Base-by-base conservation (phyloP, 1,140 invertebrate genomes). In the Probaryconus sp. region DNA sequence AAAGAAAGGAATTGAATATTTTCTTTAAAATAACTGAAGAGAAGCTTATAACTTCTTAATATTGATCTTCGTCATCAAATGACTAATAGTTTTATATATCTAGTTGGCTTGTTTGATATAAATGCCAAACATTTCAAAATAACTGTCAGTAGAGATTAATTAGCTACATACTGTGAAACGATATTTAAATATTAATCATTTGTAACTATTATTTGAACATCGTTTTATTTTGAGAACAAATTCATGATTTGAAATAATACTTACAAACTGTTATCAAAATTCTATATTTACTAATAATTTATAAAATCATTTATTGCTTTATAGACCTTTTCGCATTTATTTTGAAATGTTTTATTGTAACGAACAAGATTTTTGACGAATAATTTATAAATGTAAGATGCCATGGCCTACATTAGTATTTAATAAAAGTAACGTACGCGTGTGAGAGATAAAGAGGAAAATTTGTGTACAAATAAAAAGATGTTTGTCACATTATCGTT, bases 11-110 rank as follows among this genome's bases (percentile, higher is more conserved):
- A 85, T 85, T 81, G 78, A 84, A 72, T 67, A 64, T 73, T 81
- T 85, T 80, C 78, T 79, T 75, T 81, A 75, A 68, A 45, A 45
- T 55, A 33, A 74, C 53, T 67, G 65, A 47, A 77, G 61, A 63
- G 33, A 50, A 60, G 50, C 35, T 76, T 74, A 65, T 74, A 61
- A 63, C 69, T 77, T 75, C 51, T 71, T 65, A 43, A 28, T 17
- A 47, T 78, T 69, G 72, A 76, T 69, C 63, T 60, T 73, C 58
- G 81, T 85, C 83, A 84, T 84, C 16, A 86, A 83, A 84, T 86
- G 81, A 84, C 80, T 84, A 83, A 84, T 79, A 13, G 68, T 83
- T 80, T 83, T 74, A 42, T 81, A 79, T 76, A 77, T 77, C 45
- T 42, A 73, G 48, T 71, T 60, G 53, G 65, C 65, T 78, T 56